phyloP scores from a whole-genome alignment of 1,140 invertebrate species.

The Drosophila cardini region DNA sequence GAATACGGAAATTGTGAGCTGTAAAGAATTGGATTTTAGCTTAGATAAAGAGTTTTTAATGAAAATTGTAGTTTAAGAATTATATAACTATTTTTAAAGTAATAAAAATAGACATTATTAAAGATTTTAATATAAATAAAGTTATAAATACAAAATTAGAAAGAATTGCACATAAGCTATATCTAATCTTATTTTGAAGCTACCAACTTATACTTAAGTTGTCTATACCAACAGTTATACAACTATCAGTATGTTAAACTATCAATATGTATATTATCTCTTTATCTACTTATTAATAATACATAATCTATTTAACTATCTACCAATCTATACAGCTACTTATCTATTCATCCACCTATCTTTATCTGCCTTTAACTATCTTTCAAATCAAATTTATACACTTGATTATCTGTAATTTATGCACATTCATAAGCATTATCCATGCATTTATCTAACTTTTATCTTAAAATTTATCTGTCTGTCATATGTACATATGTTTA shows the following conservation, averaged over 20 bases:
- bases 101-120: too few relatives aligned
- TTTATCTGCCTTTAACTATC: not conserved
- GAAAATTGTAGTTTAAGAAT: not conserved
- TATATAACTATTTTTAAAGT: too few relatives aligned
- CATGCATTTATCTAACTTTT: slow-evolving; percentile 5
- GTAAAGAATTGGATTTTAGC: not conserved
- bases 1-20: slow-evolving; percentile 26
- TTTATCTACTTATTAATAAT: too few relatives aligned
- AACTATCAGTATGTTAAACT: too few relatives aligned
- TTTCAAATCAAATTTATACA: not conserved
- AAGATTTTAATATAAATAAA: too few relatives aligned
- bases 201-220: too few relatives aligned
- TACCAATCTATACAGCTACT: too few relatives aligned
- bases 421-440: slow-evolving; percentile 10
- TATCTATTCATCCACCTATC: not conserved
- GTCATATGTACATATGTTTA: slow-evolving; percentile 34
- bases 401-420: not conserved
- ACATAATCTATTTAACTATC: too few relatives aligned
- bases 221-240: too few relatives aligned
- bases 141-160: not conserved
- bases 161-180: too few relatives aligned
- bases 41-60: not conserved
- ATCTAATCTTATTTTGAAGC: too few relatives aligned
- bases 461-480: slow-evolving; percentile 25
- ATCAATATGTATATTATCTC: not conserved